Evolutionary conservation across 2,113 vertebrate species (phyloP).

Genomic region (Archilochus colubris): DNA sequence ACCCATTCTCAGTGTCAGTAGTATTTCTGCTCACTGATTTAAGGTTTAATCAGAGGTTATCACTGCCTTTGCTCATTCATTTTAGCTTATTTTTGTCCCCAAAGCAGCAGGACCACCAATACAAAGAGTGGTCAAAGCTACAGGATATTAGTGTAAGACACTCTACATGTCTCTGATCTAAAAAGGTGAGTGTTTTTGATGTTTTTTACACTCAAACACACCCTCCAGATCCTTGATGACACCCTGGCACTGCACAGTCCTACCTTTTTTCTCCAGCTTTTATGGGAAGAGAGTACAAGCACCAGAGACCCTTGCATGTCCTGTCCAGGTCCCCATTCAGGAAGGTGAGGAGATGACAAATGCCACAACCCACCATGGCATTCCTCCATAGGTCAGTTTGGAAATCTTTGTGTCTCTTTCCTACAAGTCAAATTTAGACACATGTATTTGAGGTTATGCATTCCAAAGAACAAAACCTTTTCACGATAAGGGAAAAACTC

Average conservation of each 20-base stretch:
- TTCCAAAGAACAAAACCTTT: background rate
- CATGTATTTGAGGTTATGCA: fast-evolving
- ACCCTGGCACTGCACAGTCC: fast-evolving
- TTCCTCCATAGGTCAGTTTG: background rate
- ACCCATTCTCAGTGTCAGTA: fast-evolving
- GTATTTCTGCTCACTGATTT: background rate
- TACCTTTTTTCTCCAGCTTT: background rate
- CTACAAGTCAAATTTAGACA: background rate
- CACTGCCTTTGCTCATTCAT: background rate
- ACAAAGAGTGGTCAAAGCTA: background rate
- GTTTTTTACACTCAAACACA: background rate
- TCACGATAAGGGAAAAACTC: background rate
- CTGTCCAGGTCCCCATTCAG: background rate
- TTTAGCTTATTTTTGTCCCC: background rate
- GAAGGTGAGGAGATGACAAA: background rate
- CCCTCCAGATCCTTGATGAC: background rate
- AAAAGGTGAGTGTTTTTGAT: background rate
- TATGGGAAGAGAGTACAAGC: background rate
- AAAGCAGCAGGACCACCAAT: background rate
- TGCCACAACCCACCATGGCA: background rate
- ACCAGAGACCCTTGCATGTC: background rate
- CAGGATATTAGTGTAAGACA: background rate
- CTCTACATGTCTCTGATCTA: background rate
- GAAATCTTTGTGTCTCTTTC: background rate
- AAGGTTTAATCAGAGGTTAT: background rate